phyloP scores from a whole-genome alignment of 2,113 vertebrate species.

The Parus major region DNA sequence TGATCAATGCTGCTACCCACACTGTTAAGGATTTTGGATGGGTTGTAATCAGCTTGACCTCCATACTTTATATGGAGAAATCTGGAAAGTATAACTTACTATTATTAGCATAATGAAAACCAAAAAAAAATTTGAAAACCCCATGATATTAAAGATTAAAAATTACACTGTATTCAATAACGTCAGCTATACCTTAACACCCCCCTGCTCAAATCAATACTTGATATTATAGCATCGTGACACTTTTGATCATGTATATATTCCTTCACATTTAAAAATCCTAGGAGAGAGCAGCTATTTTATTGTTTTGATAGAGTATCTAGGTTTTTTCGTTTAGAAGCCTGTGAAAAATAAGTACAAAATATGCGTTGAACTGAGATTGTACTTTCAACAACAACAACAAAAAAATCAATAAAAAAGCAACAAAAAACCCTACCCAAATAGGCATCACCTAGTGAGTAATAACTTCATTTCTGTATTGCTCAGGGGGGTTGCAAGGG shows the following conservation, averaged over 20 bases:
- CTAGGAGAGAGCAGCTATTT: background rate
- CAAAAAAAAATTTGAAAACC: background rate
- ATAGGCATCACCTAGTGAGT: constrained; percentile 73
- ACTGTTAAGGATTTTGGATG: background rate
- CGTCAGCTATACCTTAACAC: background rate
- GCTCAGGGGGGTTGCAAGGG: constrained; percentile 82
- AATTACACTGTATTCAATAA: background rate
- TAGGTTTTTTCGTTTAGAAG: background rate
- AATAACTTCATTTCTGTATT: constrained; percentile 80
- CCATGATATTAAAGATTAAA: background rate
- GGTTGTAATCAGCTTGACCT: background rate
- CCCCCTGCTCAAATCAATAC: background rate
- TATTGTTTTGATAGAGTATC: background rate
- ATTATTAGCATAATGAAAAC: background rate
- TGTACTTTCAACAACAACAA: constrained; percentile 35
- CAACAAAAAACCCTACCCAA: constrained; percentile 61
- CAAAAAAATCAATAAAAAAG: constrained; percentile 60
- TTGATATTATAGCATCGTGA: background rate
- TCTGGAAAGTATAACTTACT: background rate
- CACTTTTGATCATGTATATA: constrained; percentile 5
- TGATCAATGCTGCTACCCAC: background rate
- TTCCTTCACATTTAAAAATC: background rate
- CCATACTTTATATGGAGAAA: background rate
- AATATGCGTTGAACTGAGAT: constrained; percentile 52
- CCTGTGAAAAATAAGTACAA: constrained; percentile 35